These are phyloP conservation scores for Carassius carassius DNA, from an alignment of 2,113 vertebrate genomes.

Conservation along the genomic window DNA sequence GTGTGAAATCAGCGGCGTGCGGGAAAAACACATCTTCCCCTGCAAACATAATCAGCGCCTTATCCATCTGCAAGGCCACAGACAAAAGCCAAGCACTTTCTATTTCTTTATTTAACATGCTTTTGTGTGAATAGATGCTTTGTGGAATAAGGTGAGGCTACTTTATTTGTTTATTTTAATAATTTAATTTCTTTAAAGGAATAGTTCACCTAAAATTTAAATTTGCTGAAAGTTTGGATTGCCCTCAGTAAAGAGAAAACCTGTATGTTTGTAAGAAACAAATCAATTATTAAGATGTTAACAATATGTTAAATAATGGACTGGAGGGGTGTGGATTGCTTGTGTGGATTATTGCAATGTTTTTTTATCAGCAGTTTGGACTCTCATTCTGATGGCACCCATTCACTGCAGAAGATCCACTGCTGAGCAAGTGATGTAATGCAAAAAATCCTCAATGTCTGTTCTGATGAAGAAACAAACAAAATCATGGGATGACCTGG, in stretches of 20 bases:
- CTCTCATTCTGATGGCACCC: not conserved
- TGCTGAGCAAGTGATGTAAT: not conserved
- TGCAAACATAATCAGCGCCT: slow-evolving; percentile 54
- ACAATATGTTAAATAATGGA: too few species aligned
- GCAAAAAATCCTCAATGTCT: not conserved
- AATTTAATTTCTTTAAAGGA: slow-evolving; percentile 2
- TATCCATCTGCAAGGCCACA: slow-evolving; percentile 52
- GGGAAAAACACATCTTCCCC: slow-evolving; percentile 49
- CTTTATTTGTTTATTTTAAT: not conserved
- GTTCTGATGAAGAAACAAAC: too few species aligned
- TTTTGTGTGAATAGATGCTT: not conserved
- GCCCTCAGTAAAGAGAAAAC: not conserved
- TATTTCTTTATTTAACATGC: not conserved
- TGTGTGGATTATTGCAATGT: too few species aligned
- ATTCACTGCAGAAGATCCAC: not conserved
- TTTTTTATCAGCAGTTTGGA: too few species aligned
- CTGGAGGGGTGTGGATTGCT: too few species aligned
- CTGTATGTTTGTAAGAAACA: not conserved
- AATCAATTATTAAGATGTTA: too few species aligned
- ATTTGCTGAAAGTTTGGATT: not conserved
- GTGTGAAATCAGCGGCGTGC: slow-evolving; percentile 49
- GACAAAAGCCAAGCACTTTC: slow-evolving; percentile 33
- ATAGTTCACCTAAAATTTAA: not conserved
- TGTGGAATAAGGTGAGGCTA: slow-evolving; percentile 15
- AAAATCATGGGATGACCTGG: too few species aligned